phyloP scores from a whole-genome alignment of 2,113 vertebrate genomes.

The Lanius collurio region DNA sequence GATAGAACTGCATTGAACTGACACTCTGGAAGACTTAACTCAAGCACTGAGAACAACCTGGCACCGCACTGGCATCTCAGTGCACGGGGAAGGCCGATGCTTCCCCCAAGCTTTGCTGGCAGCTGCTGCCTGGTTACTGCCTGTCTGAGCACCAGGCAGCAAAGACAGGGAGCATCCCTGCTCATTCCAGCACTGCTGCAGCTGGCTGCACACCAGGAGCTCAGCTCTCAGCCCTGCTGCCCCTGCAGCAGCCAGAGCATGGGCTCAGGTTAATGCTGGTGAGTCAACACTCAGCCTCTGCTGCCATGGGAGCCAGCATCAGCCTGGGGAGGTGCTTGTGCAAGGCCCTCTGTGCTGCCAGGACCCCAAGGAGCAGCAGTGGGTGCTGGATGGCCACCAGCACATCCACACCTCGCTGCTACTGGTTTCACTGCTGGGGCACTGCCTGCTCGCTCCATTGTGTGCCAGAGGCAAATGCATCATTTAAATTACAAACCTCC shows the following conservation, averaged over 20 bases:
- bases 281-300: neutral
- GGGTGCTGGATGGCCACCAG: neutral
- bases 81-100: neutral
- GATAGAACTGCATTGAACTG: neutral
- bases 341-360: neutral
- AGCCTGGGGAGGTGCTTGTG: neutral
- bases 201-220: neutral
- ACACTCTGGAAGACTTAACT: neutral
- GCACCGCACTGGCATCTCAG: rapidly evolving
- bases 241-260: neutral
- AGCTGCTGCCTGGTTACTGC: neutral
- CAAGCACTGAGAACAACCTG: neutral
- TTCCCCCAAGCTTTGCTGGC: neutral
- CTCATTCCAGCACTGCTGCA: neutral
- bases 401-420: neutral
- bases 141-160: neutral
- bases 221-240: neutral
- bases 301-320: neutral
- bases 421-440: neutral
- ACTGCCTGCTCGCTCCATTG: neutral
- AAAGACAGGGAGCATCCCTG: neutral
- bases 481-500: neutral
- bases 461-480: neutral
- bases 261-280: rapidly evolving
- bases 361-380: neutral